A percentile compares a stretch with the other conserved stretches of the same genome.
phyloP scores from a whole-genome alignment of 1,140 invertebrate species.

The Tetramorium simillimum region DNA sequence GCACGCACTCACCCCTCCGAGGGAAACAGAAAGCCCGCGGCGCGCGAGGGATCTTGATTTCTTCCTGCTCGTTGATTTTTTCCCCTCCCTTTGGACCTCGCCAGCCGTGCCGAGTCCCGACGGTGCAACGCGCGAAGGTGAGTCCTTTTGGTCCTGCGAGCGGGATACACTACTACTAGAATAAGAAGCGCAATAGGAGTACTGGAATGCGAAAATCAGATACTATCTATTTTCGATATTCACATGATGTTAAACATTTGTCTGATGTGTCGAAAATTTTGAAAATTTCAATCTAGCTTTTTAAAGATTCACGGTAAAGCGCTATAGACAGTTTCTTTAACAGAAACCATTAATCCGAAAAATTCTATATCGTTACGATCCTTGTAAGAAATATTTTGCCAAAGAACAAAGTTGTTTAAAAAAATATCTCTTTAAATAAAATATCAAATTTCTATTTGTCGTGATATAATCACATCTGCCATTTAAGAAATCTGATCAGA shows the following conservation, averaged over 20 bases:
- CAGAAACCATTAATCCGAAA: background rate
- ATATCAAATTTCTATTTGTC: background rate
- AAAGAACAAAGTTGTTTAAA: no score
- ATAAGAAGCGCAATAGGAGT: background rate
- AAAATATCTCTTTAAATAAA: no score
- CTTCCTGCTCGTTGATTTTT: slow-evolving; percentile 56
- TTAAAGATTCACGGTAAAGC: background rate
- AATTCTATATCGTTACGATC: background rate
- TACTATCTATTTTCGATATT: background rate
- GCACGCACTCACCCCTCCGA: slow-evolving; percentile 64
- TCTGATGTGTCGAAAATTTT: background rate
- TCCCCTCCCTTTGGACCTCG: slow-evolving; percentile 28
- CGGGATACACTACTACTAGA: background rate
- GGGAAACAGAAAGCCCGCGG: slow-evolving; percentile 53
- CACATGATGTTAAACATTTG: background rate
- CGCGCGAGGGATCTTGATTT: slow-evolving; percentile 63
- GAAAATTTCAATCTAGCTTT: background rate
- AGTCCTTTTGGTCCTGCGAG: slow-evolving; percentile 42
- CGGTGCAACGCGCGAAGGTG: slow-evolving; percentile 57
- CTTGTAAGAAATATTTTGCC: background rate
- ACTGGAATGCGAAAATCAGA: background rate
- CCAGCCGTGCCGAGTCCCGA: slow-evolving; percentile 5
- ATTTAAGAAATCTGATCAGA: slow-evolving; percentile 2
- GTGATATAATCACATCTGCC: background rate
- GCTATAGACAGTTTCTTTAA: background rate